Conservation (phyloP, 2,113 vertebrate species). For the Poecile atricapillus region DNA sequence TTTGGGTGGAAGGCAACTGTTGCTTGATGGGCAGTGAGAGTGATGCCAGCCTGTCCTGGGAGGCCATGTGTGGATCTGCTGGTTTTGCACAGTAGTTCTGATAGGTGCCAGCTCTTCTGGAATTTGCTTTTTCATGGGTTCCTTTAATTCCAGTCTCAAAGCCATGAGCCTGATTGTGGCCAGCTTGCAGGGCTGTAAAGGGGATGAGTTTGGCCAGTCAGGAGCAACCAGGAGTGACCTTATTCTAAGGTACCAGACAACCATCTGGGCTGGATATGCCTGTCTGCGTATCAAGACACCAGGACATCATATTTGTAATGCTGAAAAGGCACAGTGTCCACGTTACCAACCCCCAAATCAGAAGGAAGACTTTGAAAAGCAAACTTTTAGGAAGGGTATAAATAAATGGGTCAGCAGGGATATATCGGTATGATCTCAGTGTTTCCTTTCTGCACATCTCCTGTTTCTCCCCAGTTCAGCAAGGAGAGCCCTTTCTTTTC, state of each 20-base stretch:
- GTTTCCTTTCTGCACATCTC: neutral
- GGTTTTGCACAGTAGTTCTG: accelerated
- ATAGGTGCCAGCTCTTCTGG: neutral
- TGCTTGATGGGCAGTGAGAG: accelerated
- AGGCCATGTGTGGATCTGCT: accelerated
- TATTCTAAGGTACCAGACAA: neutral
- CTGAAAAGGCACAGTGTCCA: neutral
- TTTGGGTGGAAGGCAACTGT: accelerated
- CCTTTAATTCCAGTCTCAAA: neutral
- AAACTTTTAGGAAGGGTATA: neutral
- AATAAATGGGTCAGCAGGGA: neutral
- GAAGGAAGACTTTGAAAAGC: neutral
- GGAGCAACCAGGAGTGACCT: neutral
- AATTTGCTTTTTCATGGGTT: neutral
- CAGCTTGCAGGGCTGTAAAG: accelerated
- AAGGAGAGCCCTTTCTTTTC: neutral
- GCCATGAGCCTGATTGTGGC: neutral
- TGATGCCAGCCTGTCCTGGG: accelerated
- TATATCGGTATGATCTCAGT: accelerated
- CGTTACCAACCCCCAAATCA: neutral
- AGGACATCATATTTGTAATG: neutral
- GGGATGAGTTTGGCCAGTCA: neutral
- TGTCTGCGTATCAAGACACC: neutral
- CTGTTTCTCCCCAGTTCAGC: neutral
- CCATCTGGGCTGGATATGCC: neutral